These are phyloP conservation scores for Cisticola juncidis DNA, from an alignment of 2,113 vertebrate genomes.

Conservation along the genomic window DNA sequence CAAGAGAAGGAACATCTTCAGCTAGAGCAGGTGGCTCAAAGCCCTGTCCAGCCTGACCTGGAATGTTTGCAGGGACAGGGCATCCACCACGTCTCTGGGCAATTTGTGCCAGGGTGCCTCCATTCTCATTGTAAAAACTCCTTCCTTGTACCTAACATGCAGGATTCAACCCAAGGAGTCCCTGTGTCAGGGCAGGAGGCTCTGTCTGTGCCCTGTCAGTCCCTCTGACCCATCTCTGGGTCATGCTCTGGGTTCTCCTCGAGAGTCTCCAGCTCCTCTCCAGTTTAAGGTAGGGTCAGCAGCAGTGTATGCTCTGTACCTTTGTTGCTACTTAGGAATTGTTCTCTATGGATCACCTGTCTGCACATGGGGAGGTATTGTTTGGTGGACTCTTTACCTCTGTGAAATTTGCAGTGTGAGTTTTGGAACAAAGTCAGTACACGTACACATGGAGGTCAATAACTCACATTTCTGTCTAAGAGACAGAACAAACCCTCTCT, in stretches of 20 bases:
- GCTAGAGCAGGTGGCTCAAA: background rate
- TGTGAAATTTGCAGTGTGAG: background rate
- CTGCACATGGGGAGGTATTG: fast-evolving
- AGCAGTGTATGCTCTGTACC: background rate
- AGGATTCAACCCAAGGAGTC: background rate
- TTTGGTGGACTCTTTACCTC: background rate
- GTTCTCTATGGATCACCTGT: background rate
- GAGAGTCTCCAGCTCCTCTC: background rate
- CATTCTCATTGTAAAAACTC: fast-evolving
- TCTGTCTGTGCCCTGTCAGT: fast-evolving
- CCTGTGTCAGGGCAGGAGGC: background rate
- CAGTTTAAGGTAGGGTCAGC: background rate
- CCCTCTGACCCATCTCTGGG: background rate
- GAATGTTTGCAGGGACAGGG: background rate
- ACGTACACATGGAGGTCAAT: background rate
- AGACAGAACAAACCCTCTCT: background rate
- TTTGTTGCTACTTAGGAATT: background rate
- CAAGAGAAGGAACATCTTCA: background rate
- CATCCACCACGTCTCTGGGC: background rate
- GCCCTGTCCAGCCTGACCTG: background rate
- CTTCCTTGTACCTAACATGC: background rate
- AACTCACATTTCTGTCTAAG: background rate
- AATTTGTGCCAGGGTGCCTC: background rate
- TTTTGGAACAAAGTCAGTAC: background rate
- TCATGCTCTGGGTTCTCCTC: background rate